Evolutionary conservation across 2,888 invertebrate genomes (phyloP).

Genomic region (Polyommatus iphigenia): DNA sequence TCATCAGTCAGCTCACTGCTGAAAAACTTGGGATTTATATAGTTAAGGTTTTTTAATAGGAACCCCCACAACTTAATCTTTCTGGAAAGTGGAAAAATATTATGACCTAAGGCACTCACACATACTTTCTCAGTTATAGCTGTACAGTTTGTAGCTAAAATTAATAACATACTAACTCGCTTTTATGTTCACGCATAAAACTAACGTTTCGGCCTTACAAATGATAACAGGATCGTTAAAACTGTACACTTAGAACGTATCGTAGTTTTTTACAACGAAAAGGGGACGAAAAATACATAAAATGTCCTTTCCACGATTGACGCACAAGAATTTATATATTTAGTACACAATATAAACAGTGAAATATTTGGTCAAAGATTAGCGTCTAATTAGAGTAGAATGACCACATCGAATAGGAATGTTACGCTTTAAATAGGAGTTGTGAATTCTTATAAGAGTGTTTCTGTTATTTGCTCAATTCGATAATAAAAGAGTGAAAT

Average conservation of each 20-base stretch:
- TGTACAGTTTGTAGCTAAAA: conserved; percentile 32
- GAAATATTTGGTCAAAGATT: conserved; percentile 33
- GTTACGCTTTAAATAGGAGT: background rate
- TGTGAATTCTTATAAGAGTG: background rate
- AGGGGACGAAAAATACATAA: conserved; percentile 60
- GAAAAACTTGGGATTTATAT: background rate
- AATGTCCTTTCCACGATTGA: conserved; percentile 66
- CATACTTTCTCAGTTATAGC: background rate
- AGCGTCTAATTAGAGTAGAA: background rate
- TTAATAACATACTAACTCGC: conserved; percentile 37
- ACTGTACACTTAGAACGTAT: conserved; percentile 60
- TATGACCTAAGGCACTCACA: background rate
- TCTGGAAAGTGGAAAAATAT: background rate
- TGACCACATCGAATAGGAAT: background rate
- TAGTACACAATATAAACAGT: conserved; percentile 50
- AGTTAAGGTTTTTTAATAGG: too few relatives aligned
- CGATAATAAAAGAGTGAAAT: too few relatives aligned
- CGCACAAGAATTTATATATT: conserved; percentile 66
- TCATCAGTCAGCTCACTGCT: background rate
- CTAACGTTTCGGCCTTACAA: conserved; percentile 42
- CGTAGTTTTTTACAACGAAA: conserved; percentile 55
- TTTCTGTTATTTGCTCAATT: background rate
- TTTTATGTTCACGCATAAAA: conserved; percentile 42
- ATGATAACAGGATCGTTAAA: conserved; percentile 63
- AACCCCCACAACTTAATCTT: too few relatives aligned